These are phyloP conservation scores for Dendrolimus pini DNA, from an alignment of 2,888 invertebrate species.

Conservation along the genomic window DNA sequence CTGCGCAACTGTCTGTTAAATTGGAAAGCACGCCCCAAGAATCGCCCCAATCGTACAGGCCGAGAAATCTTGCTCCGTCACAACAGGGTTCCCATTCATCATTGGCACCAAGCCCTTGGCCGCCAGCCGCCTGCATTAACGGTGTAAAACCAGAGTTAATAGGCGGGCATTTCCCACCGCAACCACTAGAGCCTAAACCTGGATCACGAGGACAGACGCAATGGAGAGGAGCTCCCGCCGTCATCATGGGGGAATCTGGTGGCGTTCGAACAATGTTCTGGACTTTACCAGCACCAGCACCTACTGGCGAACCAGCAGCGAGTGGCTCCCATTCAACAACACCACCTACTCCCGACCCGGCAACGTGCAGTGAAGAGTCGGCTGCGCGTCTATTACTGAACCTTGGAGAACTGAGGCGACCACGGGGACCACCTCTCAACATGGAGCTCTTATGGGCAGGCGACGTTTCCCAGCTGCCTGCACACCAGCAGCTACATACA, in stretches of 20 bases:
- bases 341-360: conserved; percentile 71
- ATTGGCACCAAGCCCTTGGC: conserved; percentile 69
- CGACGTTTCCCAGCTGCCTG: conserved; percentile 88
- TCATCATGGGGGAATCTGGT: conserved; percentile 95
- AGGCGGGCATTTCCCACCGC: conserved; percentile 76
- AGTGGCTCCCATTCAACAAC: conserved; percentile 74
- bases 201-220: conserved; percentile 55
- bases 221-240: conserved; percentile 86
- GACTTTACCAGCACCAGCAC: conserved; percentile 76
- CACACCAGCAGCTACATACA: conserved; percentile 87
- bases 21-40: conserved; percentile 50
- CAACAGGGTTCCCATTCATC: conserved; percentile 57
- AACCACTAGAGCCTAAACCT: conserved; percentile 54
- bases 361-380: conserved; percentile 76
- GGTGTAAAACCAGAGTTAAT: conserved; percentile 90
- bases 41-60: conserved; percentile 51
- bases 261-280: conserved; percentile 86
- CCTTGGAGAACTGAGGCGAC: conserved; percentile 81
- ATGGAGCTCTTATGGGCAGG: conserved; percentile 96
- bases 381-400: conserved; percentile 84
- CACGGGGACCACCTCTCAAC: conserved; percentile 83
- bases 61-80: conserved; percentile 56
- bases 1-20: conserved; percentile 62
- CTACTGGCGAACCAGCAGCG: conserved; percentile 69
- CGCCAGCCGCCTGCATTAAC: conserved; percentile 81